Base-by-base conservation (phyloP, 2,888 invertebrate species). In the Erebia ligea region DNA sequence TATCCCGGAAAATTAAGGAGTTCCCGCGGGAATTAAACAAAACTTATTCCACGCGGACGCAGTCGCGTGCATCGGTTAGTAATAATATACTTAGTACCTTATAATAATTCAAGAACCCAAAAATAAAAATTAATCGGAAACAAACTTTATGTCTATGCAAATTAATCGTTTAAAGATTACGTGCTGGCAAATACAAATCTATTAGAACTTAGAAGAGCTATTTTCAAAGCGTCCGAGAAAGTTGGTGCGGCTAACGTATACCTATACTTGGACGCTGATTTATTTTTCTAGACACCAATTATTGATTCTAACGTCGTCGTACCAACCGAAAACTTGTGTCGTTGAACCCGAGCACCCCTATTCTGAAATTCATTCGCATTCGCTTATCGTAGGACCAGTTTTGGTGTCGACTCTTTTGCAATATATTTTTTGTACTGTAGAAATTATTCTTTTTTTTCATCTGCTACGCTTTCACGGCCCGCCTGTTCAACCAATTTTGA, bases 271-370 rank as follows among this genome's bases (percentile, higher is more conserved):
- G 76, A 71, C 75, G 73, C 73, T 77, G 76, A 78, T 79, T 79
- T 79, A 76, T 76, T 71, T 80, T 80, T 82, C 82, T 83, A 81
- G 79, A 81, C 79, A 70, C 78, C 75, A 78, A 79, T 81, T 82
- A 81, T 72, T 73, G 76, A 82, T 83, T 80, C 85, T 79, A 78
- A 78, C 79, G 81, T 75, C 80, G 81, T 82, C 80, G 81, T 82
- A 76, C 80, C 72, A 66, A 76, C 84, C 83, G 74, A 84, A 84
- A 83, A 79, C 79, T 78, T 77, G 79, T 74, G 88, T 82, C 85
- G 67, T 79, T 81, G 87, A 89, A 81, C 89, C 78, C 65, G 17
- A 15, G 69, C 79, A 82, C 79, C 84, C 87, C 82, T 87, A 88
- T 87, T 87, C 87, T 80, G 83, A 73, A 75, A 72, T 69, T 72